Evolutionary conservation across 1,140 invertebrate species (phyloP).

Genomic region (Drosophila kepulauana): DNA sequence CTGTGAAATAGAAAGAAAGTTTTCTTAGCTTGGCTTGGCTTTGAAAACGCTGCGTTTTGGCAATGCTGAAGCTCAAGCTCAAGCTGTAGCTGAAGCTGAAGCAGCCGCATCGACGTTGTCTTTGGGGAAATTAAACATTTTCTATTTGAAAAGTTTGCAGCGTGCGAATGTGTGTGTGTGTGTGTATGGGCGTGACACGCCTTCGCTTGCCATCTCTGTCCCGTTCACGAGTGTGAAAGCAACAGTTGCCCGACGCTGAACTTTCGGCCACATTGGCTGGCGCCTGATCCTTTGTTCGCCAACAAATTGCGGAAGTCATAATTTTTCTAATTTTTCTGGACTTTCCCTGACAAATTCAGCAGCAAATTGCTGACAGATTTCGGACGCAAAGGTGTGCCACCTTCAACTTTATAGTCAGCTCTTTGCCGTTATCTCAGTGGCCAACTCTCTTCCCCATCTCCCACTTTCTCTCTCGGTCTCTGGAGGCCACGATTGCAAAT

Average conservation of each 20-base stretch:
- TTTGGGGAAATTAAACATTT: slow-evolving; percentile 85
- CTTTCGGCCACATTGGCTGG: slow-evolving; percentile 56
- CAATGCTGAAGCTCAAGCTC: slow-evolving; percentile 17
- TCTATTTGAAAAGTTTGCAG: slow-evolving; percentile 82
- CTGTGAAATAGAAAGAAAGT: slow-evolving; percentile 65
- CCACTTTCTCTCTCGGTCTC: slow-evolving; percentile 19
- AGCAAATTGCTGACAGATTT: slow-evolving; percentile 65
- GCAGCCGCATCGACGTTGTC: slow-evolving; percentile 68
- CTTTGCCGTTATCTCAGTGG: not conserved
- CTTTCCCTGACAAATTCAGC: slow-evolving; percentile 66
- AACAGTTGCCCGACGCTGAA: slow-evolving; percentile 68
- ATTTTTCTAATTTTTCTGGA: slow-evolving; percentile 72
- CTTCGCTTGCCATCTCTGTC: not conserved
- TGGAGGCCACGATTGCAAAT: slow-evolving; percentile 32
- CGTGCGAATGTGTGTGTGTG: slow-evolving; percentile 36
- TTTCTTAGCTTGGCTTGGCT: slow-evolving; percentile 58
- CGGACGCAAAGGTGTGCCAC: slow-evolving; percentile 16
- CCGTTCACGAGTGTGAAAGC: slow-evolving; percentile 37
- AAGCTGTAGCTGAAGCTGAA: slow-evolving; percentile 36
- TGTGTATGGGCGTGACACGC: not conserved
- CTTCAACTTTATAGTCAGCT: slow-evolving; percentile 9
- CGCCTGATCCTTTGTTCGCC: slow-evolving; percentile 60
- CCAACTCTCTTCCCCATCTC: not conserved
- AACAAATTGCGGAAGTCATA: slow-evolving; percentile 74
- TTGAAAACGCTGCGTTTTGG: slow-evolving; percentile 70